Conservation (phyloP, 2,888 invertebrate species). For the Clitarchus hookeri region DNA sequence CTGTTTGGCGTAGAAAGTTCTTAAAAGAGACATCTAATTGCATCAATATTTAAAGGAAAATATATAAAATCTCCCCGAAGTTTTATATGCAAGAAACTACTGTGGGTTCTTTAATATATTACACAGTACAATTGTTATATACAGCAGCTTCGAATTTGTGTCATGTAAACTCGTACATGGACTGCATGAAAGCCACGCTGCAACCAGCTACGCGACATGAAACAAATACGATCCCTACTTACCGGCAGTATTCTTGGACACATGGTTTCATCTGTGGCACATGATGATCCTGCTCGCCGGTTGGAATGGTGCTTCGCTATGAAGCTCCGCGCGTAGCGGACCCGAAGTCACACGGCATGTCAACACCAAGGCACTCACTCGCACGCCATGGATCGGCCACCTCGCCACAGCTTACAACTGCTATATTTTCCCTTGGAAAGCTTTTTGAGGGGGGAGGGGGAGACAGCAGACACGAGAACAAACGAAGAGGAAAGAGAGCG, state of each 20-base stretch:
- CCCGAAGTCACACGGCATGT: not conserved
- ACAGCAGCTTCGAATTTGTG: too few relatives aligned
- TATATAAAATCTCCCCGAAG: too few relatives aligned
- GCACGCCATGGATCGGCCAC: not conserved
- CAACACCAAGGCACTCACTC: not conserved
- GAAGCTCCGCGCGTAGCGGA: not conserved
- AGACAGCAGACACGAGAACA: not conserved
- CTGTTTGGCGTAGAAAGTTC: too few relatives aligned
- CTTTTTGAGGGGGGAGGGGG: not conserved
- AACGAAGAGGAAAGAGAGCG: not conserved
- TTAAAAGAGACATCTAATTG: too few relatives aligned
- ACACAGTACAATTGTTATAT: too few relatives aligned
- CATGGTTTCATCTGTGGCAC: slow-evolving; percentile 30
- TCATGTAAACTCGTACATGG: too few relatives aligned
- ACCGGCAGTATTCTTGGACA: slow-evolving; percentile 22
- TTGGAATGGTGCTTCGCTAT: not conserved
- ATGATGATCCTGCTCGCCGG: not conserved
- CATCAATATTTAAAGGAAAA: too few relatives aligned
- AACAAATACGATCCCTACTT: not conserved
- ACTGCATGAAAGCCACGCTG: too few relatives aligned
- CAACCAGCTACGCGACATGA: too few relatives aligned
- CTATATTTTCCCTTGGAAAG: not conserved
- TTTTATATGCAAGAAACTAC: too few relatives aligned
- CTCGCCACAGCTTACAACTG: not conserved
- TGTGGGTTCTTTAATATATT: too few relatives aligned